phyloP scores from a whole-genome alignment of 2,113 vertebrate genomes.

The Ciconia boyciana region DNA sequence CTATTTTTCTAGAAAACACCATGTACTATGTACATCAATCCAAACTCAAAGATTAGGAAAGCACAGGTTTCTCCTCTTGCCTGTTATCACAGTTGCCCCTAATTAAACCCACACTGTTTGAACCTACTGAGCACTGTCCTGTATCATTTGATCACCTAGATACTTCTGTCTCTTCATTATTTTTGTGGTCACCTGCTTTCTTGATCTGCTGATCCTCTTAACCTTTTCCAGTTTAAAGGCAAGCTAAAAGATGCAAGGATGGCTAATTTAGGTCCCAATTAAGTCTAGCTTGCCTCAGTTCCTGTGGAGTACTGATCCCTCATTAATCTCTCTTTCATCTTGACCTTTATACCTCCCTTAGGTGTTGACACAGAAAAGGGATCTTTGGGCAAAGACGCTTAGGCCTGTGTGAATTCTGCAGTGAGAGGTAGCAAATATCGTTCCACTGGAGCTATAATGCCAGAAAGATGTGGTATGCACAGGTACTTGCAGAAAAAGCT shows the following conservation, averaged over 20 bases:
- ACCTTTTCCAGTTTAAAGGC: conserved; percentile 6
- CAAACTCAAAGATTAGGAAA: neutral
- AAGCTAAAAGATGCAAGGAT: neutral
- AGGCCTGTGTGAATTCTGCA: neutral
- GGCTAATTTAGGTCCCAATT: neutral
- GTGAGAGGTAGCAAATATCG: neutral
- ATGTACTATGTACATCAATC: neutral
- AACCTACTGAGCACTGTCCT: neutral
- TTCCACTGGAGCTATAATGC: neutral
- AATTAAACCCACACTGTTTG: neutral
- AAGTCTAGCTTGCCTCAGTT: neutral
- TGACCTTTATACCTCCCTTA: neutral
- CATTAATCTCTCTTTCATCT: conserved; percentile 5
- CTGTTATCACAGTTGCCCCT: neutral
- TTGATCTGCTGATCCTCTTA: neutral
- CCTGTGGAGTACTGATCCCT: neutral
- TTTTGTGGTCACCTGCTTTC: neutral
- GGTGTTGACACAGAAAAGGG: neutral
- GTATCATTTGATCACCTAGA: neutral
- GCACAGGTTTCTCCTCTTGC: neutral
- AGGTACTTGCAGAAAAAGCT: neutral
- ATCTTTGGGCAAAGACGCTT: neutral
- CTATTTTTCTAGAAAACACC: neutral
- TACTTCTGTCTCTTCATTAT: neutral
- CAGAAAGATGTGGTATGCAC: neutral